Evolutionary conservation across 2,888 invertebrate species (phyloP).

Genomic region (Octodonta nipae): DNA sequence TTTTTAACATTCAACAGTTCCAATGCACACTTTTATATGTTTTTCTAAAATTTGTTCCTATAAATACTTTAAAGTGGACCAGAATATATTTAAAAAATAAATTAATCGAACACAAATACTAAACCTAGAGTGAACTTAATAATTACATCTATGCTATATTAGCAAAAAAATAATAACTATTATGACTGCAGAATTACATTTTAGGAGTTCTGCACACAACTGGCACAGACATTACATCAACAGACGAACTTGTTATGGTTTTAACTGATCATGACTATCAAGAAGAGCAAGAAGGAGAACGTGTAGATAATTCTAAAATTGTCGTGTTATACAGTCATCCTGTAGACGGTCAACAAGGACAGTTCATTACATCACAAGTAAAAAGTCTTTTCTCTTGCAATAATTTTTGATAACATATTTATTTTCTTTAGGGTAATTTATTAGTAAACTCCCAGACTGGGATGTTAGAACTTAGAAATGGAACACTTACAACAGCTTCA

Average conservation of each 20-base stretch:
- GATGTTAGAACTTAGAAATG: constrained; percentile 30
- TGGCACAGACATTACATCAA: constrained; percentile 38
- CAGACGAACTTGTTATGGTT: constrained; percentile 49
- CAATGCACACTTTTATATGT: no score
- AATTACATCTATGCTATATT: no score
- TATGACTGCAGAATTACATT: constrained; percentile 18
- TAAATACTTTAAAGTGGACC: no score
- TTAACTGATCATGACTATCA: constrained; percentile 45
- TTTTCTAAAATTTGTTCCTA: no score
- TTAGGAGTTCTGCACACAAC: constrained; percentile 27
- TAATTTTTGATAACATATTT: constrained; percentile 1
- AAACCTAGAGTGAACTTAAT: no score
- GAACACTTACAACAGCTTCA: constrained; percentile 18
- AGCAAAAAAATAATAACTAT: no score
- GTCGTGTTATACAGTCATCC: constrained; percentile 52
- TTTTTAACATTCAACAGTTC: no score
- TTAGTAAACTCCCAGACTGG: constrained; percentile 35
- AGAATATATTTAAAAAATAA: no score
- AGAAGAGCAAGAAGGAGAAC: constrained; percentile 24
- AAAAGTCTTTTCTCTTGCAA: constrained; percentile 2
- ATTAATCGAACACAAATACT: no score
- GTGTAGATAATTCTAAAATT: constrained; percentile 44
- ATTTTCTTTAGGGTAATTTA: constrained; percentile 29
- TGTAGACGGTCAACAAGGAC: constrained; percentile 42
- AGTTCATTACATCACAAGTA: constrained; percentile 37